These are phyloP conservation scores for Drosophila ficusphila DNA, from an alignment of 1,140 invertebrate species.

Conservation along the genomic window DNA sequence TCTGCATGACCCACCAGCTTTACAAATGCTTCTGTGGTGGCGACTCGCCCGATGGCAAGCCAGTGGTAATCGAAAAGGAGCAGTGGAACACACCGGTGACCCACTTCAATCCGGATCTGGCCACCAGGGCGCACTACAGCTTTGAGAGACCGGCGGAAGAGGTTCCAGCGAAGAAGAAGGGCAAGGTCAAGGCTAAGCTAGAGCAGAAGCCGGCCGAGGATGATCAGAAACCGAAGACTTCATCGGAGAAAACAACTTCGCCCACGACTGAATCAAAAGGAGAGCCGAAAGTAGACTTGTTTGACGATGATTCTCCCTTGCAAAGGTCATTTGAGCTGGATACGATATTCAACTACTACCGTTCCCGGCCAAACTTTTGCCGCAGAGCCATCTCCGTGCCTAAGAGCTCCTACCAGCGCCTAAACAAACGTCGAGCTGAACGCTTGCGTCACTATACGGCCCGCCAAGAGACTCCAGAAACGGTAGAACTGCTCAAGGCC, in stretches of 20 bases:
- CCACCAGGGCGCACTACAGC: slow-evolving; percentile 65
- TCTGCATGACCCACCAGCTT: slow-evolving; percentile 80
- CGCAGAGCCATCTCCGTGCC: slow-evolving; percentile 61
- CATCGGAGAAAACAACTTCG: neutral
- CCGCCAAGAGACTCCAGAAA: slow-evolving; percentile 27
- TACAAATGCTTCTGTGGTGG: slow-evolving; percentile 83
- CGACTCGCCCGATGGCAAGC: slow-evolving; percentile 54
- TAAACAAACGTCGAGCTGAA: slow-evolving; percentile 45
- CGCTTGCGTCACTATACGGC: neutral
- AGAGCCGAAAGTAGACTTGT: neutral
- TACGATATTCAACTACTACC: slow-evolving; percentile 46
- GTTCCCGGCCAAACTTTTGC: slow-evolving; percentile 30
- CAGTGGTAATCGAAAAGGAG: slow-evolving; percentile 70
- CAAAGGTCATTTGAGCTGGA: slow-evolving; percentile 49
- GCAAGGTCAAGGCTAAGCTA: slow-evolving; percentile 15
- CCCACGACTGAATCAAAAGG: neutral
- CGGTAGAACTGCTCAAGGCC: slow-evolving; percentile 20
- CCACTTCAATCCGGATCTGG: slow-evolving; percentile 53
- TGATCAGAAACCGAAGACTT: neutral
- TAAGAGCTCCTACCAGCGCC: slow-evolving; percentile 48
- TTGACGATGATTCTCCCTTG: neutral
- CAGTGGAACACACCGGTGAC: slow-evolving; percentile 34
- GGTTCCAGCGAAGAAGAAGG: slow-evolving; percentile 30
- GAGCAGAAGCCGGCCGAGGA: neutral
- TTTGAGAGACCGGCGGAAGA: slow-evolving; percentile 64